A percentile compares a stretch with the other conserved stretches of the same genome.
Conservation (phyloP, 2,888 invertebrate species). For the Calameuta pallipes region DNA sequence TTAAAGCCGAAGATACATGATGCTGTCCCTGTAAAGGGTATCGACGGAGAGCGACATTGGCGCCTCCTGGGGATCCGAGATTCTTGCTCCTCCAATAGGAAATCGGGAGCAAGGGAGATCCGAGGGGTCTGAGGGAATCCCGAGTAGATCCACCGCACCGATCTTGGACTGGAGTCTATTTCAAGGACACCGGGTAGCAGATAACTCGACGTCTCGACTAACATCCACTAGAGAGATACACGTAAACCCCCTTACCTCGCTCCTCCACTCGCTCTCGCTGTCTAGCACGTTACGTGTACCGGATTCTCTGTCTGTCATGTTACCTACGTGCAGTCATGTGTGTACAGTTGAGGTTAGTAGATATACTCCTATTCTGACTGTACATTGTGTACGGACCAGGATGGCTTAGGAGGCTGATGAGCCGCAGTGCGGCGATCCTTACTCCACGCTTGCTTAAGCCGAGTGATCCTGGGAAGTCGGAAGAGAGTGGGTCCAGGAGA, state of each 20-base stretch:
- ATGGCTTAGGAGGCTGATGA: slow-evolving; percentile 18
- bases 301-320: slow-evolving; percentile 7
- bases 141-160: no score
- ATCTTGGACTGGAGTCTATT: no score
- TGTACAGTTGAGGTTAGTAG: slow-evolving; percentile 11
- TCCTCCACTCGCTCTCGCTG: no score
- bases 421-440: slow-evolving; percentile 21
- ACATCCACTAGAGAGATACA: slow-evolving; percentile 31
- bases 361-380: slow-evolving; percentile 6
- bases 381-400: slow-evolving; percentile 17
- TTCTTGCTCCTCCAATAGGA: no score
- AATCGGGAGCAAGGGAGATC: no score
- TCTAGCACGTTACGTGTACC: no score
- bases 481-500: neutral
- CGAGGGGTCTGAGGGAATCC: no score
- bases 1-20: slow-evolving; percentile 46
- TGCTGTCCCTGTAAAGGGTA: slow-evolving; percentile 7
- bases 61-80: no score
- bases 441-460: slow-evolving; percentile 4
- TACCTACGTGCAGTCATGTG: slow-evolving; percentile 9
- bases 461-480: no score
- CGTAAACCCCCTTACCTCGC: slow-evolving; percentile 17
- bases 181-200: no score
- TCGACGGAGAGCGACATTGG: no score
- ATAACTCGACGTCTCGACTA: no score